Percentiles rank a stretch among this genome's conserved stretches.
Conservation (phyloP, 2,113 vertebrate genomes). For the Corythornis cristatus region DNA sequence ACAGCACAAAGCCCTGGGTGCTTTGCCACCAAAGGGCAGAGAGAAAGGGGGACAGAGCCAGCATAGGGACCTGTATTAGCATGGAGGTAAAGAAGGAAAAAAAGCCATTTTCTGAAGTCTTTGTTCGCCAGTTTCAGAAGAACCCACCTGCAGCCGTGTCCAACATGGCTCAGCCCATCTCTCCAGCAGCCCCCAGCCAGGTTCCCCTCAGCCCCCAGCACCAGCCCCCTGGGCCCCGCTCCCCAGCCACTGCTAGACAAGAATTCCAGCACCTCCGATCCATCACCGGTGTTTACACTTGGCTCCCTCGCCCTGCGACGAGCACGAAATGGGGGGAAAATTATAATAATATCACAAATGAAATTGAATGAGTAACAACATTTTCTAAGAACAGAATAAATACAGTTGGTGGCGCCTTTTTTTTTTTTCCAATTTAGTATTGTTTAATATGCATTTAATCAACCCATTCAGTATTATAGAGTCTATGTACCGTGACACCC, state of each 20-base stretch:
- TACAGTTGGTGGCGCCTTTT: conserved; percentile 67
- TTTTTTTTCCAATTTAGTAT: conserved; percentile 82
- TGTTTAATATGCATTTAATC: conserved; percentile 93
- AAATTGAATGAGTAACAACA: conserved; percentile 74
- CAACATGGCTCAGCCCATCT: background rate
- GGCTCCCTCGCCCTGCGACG: conserved; percentile 27
- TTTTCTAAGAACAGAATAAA: conserved; percentile 76
- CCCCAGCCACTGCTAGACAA: fast-evolving
- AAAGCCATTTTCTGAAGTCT: background rate
- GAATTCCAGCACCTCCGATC: background rate
- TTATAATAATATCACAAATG: conserved; percentile 54
- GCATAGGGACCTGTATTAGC: background rate
- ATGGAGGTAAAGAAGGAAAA: fast-evolving
- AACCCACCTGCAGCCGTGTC: background rate
- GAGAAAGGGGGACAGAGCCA: fast-evolving
- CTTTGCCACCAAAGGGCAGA: fast-evolving
- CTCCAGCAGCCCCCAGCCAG: background rate
- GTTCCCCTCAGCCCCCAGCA: background rate
- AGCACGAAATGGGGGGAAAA: conserved; percentile 53
- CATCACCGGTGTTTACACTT: background rate
- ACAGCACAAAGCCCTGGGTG: fast-evolving
- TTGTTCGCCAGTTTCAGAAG: background rate
- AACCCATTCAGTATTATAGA: conserved; percentile 86
- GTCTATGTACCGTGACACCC: conserved; percentile 84
- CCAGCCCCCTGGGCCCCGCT: background rate